A percentile compares a stretch with the other conserved stretches of the same genome.
Conservation (phyloP, 2,113 vertebrate species). For the Onychostruthus taczanowskii region DNA sequence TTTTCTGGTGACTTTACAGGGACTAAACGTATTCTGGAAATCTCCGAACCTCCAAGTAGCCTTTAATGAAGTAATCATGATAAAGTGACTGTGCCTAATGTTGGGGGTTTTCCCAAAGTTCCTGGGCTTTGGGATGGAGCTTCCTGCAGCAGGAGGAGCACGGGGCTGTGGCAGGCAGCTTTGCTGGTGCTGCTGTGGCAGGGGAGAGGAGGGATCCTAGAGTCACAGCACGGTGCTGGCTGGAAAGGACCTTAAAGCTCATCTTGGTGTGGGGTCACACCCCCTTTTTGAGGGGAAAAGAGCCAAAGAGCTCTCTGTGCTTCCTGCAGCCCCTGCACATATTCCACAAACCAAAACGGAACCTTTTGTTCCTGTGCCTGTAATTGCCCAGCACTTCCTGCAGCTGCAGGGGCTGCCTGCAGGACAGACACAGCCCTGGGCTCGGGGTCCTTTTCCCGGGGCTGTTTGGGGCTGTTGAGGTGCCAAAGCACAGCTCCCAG, state of each 20-base stretch:
- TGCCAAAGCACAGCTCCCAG: neutral
- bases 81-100: neutral
- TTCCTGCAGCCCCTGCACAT: neutral
- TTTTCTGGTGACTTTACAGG: neutral
- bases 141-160: neutral
- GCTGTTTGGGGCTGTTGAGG: fast-evolving
- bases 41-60: neutral
- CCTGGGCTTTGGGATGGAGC: neutral
- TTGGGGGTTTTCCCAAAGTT: neutral
- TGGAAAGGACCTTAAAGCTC: neutral
- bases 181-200: fast-evolving
- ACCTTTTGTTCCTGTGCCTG: neutral
- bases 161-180: fast-evolving
- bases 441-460: neutral
- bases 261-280: neutral
- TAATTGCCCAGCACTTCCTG: neutral
- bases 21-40: neutral
- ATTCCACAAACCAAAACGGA: neutral
- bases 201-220: neutral
- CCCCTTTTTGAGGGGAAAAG: fast-evolving
- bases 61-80: neutral
- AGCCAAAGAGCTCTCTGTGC: neutral
- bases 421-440: neutral
- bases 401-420: neutral
- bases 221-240: neutral